Base-by-base conservation (phyloP, 2,888 invertebrate species). In the Apamea epomidion region DNA sequence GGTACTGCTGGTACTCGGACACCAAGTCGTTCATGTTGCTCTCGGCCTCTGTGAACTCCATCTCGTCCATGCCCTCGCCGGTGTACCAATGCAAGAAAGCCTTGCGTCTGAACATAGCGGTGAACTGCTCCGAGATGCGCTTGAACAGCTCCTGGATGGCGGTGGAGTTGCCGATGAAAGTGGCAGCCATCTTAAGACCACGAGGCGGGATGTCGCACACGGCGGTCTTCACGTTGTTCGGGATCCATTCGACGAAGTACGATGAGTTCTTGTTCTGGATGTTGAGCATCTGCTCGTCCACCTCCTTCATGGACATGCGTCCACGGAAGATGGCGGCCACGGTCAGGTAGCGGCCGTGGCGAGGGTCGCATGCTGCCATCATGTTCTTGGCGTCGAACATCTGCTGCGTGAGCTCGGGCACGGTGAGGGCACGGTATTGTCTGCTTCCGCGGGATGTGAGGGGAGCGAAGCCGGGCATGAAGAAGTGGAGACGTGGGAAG, bases 81-180 rank as follows among this genome's bases (percentile, higher is more conserved):
- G 99, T 99, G 97, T 99, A 99, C 99, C 99, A 99, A 98, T 99
- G 99, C 96, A 99, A 98, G 98, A 99, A 99, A 96, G 99, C 99
- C 97, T 99, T 99, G 93, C 99, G 98, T 93, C 99, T 98, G 98
- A 99, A 99, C 99, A 99, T 99, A 93, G 99, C 99, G 37, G 98
- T 98, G 96, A 99, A 99, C 96, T 99, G 99, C 94, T 99, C 99
- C 8, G 98, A 98, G 93, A 99, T 98, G 91, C 99, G 97, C 96
- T 99, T 99, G 97, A 99, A 99, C 92, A 99, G 96, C 96, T 99
- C 99, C 94, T 99, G 99, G 95, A 99, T 99, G 93, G 99, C 99
- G 89, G 99, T 99, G 54, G 98, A 98, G 97, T 99, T 99, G 87
- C 99, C 99, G 94, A 99, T 99, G 96, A 99, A 99, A 73, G 99